Evolutionary conservation across 2,113 vertebrate species (phyloP).

Genomic region (Trematocara zebra): DNA sequence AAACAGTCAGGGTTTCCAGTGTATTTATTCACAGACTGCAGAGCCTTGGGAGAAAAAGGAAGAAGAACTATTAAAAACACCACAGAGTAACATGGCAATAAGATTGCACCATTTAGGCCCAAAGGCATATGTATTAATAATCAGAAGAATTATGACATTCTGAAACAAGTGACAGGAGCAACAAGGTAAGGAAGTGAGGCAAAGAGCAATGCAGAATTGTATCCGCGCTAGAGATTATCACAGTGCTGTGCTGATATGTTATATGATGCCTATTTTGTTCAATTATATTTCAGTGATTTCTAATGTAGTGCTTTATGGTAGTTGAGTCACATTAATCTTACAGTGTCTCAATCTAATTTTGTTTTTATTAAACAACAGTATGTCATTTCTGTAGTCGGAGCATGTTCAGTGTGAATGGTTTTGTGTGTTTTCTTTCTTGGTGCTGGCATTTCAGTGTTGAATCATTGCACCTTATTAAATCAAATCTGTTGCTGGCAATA

Average conservation of each 20-base stretch:
- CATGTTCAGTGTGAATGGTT: neutral
- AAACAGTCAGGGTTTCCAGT: neutral
- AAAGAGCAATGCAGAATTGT: neutral
- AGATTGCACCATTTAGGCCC: neutral
- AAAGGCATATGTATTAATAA: neutral
- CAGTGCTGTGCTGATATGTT: neutral
- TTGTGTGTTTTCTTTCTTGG: neutral
- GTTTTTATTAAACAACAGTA: neutral
- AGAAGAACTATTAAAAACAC: neutral
- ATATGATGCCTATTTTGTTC: neutral
- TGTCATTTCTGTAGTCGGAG: neutral
- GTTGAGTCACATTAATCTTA: neutral
- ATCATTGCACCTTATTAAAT: constrained; percentile 50
- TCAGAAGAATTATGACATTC: neutral
- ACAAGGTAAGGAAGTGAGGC: neutral
- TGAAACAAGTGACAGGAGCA: neutral
- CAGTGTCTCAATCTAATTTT: neutral
- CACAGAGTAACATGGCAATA: neutral
- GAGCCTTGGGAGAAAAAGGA: neutral
- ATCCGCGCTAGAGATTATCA: neutral
- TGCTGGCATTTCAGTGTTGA: constrained; percentile 18
- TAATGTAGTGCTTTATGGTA: neutral
- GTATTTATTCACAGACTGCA: neutral
- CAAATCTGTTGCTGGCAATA: constrained; percentile 41
- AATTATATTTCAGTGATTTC: neutral